Base-by-base conservation (phyloP, 2,797 vertebrate genomes). In the Echeneis naucrates region DNA sequence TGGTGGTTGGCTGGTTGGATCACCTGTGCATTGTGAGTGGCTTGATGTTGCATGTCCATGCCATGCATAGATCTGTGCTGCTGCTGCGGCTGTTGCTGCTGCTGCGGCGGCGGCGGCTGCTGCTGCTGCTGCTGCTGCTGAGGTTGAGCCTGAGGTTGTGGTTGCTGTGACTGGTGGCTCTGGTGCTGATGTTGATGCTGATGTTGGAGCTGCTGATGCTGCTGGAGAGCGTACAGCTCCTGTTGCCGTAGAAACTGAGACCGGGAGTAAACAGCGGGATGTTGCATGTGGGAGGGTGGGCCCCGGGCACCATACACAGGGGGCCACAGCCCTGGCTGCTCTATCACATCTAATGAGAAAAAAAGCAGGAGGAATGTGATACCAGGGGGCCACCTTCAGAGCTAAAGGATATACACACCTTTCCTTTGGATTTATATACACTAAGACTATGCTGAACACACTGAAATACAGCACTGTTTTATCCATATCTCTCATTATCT, bases 201-300 rank as follows among this genome's bases (percentile, higher is more conserved):
- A 87, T 96, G 94, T 73, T 95, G 95, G 45, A 94, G 95, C 60
- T 97, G 96, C 70, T 95, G 95, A 78, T 96, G 95, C 74, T 96
- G 97, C 86, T 98, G 97, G 76, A 99, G 92, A 76, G 96, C 95
- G 0, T 98, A 98, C 64, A 99, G 94, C 89, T 98, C 97, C 86
- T 97, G 98, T 94, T 98, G 97, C 85, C 96, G 94, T 92, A 98
- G 95, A 95, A 99, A 97, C 94, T 97, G 96, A 4, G 97, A 96
- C 78, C 97, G 91, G 0, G 98, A 94, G 88, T 98, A 99, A 81
- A 99, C 95, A 82, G 96, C 95, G 0, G 96, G 95, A 94, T 98
- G 97, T 91, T 98, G 97, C 93, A 98, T 96, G 93, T 98, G 98
- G 85, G 97, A 93, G 60, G 96, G 11, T 33, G 97, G 96, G 75